Evolutionary conservation across 1,140 invertebrate species (phyloP), one percentile per base, ranked within the genome.

Genomic region (Brachionus manjavacas): DNA sequence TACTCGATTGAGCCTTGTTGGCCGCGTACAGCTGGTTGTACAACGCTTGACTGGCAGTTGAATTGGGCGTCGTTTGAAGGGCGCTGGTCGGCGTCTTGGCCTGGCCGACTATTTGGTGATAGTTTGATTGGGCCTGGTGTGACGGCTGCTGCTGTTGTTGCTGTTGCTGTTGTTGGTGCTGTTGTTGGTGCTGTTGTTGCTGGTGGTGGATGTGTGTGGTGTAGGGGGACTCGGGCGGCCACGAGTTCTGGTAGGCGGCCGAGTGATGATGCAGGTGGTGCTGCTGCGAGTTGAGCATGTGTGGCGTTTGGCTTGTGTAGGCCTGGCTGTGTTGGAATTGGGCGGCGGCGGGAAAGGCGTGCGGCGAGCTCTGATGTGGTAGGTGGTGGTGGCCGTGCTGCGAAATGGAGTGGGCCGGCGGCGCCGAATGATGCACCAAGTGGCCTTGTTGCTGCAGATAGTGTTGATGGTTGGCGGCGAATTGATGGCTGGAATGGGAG

Each of bases 51-150:
- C 68, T 72, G 23, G 35, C 23, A 8, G 4, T 20, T 31, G 25
- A 31, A 41, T 72, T 72, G 39, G 68, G 35, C 35, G 68, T 72
- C n/a, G 68, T 23, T 72, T 72, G 68, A n/a, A 72, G n/a, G n/a
- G n/a, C 31, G n/a, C 46, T 39, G 39, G 35, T 0, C n/a, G 35
- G 0, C n/a, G 39, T 46, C 41, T 76, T 35, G 7, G 41, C 46
- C n/a, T n/a, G n/a, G n/a, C n/a, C n/a, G n/a, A n/a, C n/a, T 76
- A 76, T 52, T 76, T 76, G 72, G 4, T 76, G 72, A 11, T 76
- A 49, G 25, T 49, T 46, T 31, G 52, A 46, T 74, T 20, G 70
- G 1, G 39, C 31, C 25, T 70, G 23, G 0, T 70, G 68, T 12
- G 39, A 11, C 9, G 39, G n/a, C 9, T 76, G 72, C 4, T 46